Evolutionary conservation across 2,888 invertebrate genomes (phyloP).

Genomic region (Phrixothrix hirtus): DNA sequence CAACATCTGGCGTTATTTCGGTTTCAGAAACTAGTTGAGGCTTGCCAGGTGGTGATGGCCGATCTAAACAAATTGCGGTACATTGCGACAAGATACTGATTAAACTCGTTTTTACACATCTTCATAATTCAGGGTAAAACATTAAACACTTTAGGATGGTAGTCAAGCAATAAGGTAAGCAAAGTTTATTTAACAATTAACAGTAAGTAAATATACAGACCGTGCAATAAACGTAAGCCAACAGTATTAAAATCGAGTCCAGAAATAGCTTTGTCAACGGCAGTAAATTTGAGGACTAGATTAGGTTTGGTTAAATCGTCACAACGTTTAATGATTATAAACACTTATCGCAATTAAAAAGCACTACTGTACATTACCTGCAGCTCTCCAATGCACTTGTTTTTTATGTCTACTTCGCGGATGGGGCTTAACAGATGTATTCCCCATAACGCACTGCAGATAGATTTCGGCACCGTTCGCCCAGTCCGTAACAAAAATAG

Average conservation of each 20-base stretch:
- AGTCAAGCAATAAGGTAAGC: slow-evolving; percentile 22
- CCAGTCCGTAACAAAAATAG: slow-evolving; percentile 49
- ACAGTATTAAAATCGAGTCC: slow-evolving; percentile 24
- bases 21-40: slow-evolving; percentile 76
- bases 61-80: slow-evolving; percentile 61
- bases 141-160: slow-evolving; percentile 11
- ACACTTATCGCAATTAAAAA: background rate
- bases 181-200: slow-evolving; percentile 8
- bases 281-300: slow-evolving; percentile 15
- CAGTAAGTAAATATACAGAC: slow-evolving; percentile 18
- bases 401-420: slow-evolving; percentile 65
- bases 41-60: slow-evolving; percentile 79
- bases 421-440: slow-evolving; percentile 65
- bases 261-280: slow-evolving; percentile 29
- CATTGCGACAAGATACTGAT: slow-evolving; percentile 19
- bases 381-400: slow-evolving; percentile 83
- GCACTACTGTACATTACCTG: slow-evolving; percentile 64
- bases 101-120: slow-evolving; percentile 10
- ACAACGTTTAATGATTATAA: slow-evolving; percentile 8
- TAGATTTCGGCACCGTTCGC: slow-evolving; percentile 40
- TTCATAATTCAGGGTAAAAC: slow-evolving; percentile 12
- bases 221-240: slow-evolving; percentile 26
- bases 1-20: slow-evolving; percentile 76
- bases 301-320: slow-evolving; percentile 13
- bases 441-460: slow-evolving; percentile 62